Base-by-base conservation (phyloP, 2,797 vertebrate genomes). In the Valencia hispanica region DNA sequence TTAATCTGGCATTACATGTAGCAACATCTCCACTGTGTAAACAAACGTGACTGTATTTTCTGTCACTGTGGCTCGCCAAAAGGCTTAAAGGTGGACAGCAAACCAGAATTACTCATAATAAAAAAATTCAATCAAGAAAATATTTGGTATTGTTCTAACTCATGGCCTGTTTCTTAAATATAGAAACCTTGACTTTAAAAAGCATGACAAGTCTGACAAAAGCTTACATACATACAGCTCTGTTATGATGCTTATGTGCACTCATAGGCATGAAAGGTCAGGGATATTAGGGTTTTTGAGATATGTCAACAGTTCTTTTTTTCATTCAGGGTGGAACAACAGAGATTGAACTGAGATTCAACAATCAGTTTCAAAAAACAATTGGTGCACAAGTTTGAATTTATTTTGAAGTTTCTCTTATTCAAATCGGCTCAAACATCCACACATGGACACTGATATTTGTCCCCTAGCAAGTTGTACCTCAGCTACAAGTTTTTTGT, bases 1-100 rank as follows among this genome's bases (percentile, higher is more conserved):
- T 47, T 0, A 55, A 45, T 12, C 17, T 72, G 70, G 41, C 45
- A 39, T 63, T 27, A 20, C 12, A 71, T 63, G 15, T 10, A 80
- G 50, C 72, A 39, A 69, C 0, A 47, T 65, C 70, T 83, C 79
- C 55, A 32, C 41, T 25, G 30, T 80, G 79, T 82, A 91, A 87
- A 87, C 81, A 77, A 75, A 78, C 22, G 77, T 4, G 5, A 18
- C 0, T 8, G 61, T 47, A 68, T 25, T 65, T 55, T 39, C 36
- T 39, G 34, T 65, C 34, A 65, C 63, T 68, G 25, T 43, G n/a
- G 53, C 51, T 55, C 51, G 47, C 15, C 48, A 39, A 36, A 63
- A 63, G 12, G 57, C 30, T 17, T 22, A 22, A 22, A 61, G 15
- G 14, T 32, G 57, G 6, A 32, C 2, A 7, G 15, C 5, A 59